Conservation (phyloP, 2,113 vertebrate genomes). For the Otus sunia region DNA sequence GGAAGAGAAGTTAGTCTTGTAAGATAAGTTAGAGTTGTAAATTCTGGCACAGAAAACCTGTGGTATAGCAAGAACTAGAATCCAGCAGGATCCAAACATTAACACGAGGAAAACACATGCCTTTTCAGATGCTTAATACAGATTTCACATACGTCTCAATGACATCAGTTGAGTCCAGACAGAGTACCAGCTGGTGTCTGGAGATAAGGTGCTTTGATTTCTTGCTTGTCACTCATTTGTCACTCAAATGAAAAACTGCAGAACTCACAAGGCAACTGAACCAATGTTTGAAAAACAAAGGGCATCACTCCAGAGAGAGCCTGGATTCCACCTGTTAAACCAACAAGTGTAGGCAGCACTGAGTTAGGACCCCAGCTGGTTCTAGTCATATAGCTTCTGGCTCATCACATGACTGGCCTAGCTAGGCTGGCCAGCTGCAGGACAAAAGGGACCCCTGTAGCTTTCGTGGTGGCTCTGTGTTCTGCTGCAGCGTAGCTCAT, state of each 20-base stretch:
- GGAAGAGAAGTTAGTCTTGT: neutral
- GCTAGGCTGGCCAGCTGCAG: neutral
- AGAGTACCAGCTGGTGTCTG: conserved; percentile 11
- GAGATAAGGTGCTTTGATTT: conserved; percentile 43
- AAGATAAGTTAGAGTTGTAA: neutral
- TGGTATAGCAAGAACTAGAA: neutral
- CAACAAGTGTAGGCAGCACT: neutral
- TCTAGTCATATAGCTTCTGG: neutral
- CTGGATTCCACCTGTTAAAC: neutral
- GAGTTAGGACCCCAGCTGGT: neutral
- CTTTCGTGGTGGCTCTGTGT: neutral
- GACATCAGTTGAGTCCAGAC: conserved; percentile 3
- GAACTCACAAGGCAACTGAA: neutral
- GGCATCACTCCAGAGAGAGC: neutral
- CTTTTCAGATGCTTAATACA: conserved; percentile 24
- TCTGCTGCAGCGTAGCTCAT: neutral
- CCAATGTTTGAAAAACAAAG: conserved; percentile 26
- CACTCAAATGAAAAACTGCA: neutral
- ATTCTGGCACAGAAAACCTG: neutral
- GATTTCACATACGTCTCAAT: conserved; percentile 17
- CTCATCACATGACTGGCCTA: neutral
- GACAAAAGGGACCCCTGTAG: neutral
- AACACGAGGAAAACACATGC: neutral
- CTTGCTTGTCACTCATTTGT: conserved; percentile 7
- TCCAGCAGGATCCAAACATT: neutral